Evolutionary conservation across 2,797 vertebrate genomes (phyloP), one percentile per base, ranked within the genome.

Genomic region (Garrulus glandarius): DNA sequence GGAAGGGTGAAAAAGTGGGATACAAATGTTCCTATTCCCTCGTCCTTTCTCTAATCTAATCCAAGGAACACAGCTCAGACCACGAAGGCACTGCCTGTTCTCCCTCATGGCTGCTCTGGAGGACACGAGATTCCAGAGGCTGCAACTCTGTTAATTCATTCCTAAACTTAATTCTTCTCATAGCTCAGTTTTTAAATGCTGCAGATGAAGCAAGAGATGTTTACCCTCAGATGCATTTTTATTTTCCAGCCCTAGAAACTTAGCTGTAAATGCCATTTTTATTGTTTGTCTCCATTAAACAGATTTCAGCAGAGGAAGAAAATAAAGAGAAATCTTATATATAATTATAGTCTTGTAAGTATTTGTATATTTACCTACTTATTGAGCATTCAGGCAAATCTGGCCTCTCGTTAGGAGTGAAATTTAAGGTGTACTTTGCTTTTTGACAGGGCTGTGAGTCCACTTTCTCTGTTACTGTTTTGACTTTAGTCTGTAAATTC

Each of bases 181-280:
- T 6, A 74, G 88, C 47, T 93, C 72, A 41, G 36, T 59, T 77
- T 93, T 70, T 70, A 68, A 67, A 53, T 15, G 76, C 81, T 79
- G 87, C 43, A 65, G 89, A 94, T 91, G 89, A 95, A 87, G 96
- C 95, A 94, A 95, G 52, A 70, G 27, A 44, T 93, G 94, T 94
- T 96, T 92, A 94, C 83, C 52, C 87, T 24, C 16, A 82, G 92
- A 81, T 87, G 65, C 83, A 39, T 82, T 93, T 92, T 32, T 84
- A 84, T 96, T 96, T 95, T 97, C 93, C 95, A 96, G 70, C 83
- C 87, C 83, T 94, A 89, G 92, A 95, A 95, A 94, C 64, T 2
- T 83, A 70, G 64, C 46, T 82, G 80, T 39, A 93, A 95, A 95
- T 74, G 83, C 60, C 90, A 79, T 77, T 95, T 96, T 95, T 95